Percentiles rank a stretch among this genome's conserved stretches.
Conservation (phyloP, 2,113 vertebrate species). For the Urocynchramus pylzowi region DNA sequence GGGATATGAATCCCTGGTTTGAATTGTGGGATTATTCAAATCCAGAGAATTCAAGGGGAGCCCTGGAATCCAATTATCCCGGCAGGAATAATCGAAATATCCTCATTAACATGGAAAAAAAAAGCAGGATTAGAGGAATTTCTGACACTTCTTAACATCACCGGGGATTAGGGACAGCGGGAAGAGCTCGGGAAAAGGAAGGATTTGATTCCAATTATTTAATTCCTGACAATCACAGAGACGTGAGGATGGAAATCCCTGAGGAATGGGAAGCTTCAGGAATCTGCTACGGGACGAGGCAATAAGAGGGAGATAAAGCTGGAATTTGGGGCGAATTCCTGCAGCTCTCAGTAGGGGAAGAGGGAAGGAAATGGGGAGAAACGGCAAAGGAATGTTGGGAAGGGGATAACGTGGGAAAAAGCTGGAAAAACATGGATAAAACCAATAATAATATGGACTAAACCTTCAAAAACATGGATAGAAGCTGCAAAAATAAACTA, state of each 20-base stretch:
- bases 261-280: not conserved
- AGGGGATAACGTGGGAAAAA: not conserved
- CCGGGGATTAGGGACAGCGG: not conserved
- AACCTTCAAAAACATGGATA: not conserved
- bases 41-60: not conserved
- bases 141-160: not conserved
- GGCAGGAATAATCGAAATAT: not conserved
- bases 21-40: not conserved
- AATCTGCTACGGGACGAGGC: accelerated
- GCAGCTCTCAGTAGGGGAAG: not conserved
- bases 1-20: not conserved
- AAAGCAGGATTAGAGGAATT: not conserved
- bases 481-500: not conserved
- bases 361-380: not conserved
- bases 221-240: not conserved
- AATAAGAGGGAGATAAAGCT: not conserved
- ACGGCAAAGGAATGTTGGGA: not conserved
- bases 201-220: not conserved
- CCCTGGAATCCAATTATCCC: not conserved
- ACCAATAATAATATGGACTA: too few species aligned
- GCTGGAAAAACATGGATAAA: not conserved
- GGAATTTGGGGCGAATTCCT: not conserved
- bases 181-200: not conserved
- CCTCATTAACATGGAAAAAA: slow-evolving; percentile 16
- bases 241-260: not conserved